Evolutionary conservation across 2,113 vertebrate species (phyloP).

Genomic region (Oxygymnocypris stewartii): DNA sequence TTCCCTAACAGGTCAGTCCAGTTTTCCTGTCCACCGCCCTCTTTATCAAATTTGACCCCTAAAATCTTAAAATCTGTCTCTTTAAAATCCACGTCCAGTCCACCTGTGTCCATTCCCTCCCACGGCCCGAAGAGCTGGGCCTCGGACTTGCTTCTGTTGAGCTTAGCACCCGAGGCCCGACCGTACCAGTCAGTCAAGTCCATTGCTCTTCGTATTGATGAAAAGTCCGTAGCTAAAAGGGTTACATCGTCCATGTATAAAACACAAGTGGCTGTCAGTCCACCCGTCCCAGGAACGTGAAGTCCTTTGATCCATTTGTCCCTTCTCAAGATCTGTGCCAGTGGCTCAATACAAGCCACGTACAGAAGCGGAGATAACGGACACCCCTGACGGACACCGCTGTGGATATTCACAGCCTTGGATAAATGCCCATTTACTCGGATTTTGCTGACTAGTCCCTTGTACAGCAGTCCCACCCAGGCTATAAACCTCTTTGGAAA

Average conservation of each 20-base stretch:
- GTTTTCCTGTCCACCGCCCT: not conserved
- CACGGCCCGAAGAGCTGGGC: conserved; percentile 41
- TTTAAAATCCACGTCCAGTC: not conserved
- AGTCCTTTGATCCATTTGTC: conserved; percentile 42
- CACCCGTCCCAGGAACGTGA: not conserved
- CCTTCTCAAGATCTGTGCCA: conserved; percentile 47
- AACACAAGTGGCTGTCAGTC: not conserved
- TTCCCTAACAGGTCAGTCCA: not conserved
- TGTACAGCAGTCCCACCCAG: conserved; percentile 35
- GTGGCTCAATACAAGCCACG: not conserved
- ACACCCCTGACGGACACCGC: conserved; percentile 28
- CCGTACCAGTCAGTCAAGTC: not conserved
- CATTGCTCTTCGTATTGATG: not conserved
- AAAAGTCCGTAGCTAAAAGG: not conserved
- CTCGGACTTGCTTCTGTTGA: conserved; percentile 39
- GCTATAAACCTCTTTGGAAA: conserved; percentile 12
- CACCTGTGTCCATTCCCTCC: not conserved
- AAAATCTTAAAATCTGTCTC: not conserved
- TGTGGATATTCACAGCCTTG: not conserved
- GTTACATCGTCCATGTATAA: conserved; percentile 3
- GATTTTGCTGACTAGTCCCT: not conserved
- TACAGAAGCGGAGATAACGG: not conserved
- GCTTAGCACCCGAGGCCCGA: not conserved
- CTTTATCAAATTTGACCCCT: not conserved
- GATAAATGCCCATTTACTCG: not conserved